Evolutionary conservation across 1,140 invertebrate species (phyloP).

Genomic region (Aphelenchoides besseyi): DNA sequence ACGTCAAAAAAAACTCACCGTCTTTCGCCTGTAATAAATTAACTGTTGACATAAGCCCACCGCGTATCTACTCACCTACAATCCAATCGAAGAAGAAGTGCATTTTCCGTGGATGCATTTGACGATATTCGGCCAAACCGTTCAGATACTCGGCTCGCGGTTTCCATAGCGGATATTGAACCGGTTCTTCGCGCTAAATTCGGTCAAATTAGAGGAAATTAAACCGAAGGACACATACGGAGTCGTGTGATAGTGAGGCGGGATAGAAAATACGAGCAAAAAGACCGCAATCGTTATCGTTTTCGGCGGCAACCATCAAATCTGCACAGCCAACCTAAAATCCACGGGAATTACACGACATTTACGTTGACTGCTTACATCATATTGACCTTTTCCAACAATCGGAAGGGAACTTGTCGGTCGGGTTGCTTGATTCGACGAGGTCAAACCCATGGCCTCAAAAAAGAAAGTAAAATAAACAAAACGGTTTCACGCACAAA

Average conservation of each 20-base stretch:
- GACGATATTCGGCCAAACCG: slow-evolving; percentile 67
- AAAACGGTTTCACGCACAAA: no score
- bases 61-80: slow-evolving; percentile 64
- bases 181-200: not conserved
- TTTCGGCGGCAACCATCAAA: slow-evolving; percentile 23
- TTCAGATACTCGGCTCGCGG: slow-evolving; percentile 67
- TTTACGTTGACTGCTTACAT: no score
- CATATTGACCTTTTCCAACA: slow-evolving; percentile 19
- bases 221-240: slow-evolving; percentile 17
- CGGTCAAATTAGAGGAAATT: not conserved
- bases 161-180: slow-evolving; percentile 68
- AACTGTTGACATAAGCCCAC: no score
- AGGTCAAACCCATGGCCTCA: slow-evolving; percentile 22
- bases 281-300: slow-evolving; percentile 23
- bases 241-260: not conserved
- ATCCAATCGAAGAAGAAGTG: slow-evolving; percentile 66
- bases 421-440: slow-evolving; percentile 2
- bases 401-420: slow-evolving; percentile 10
- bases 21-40: no score
- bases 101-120: slow-evolving; percentile 65
- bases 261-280: slow-evolving; percentile 34
- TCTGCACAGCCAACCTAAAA: slow-evolving; percentile 30
- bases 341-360: no score
- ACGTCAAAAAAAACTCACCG: no score
- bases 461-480: not conserved